Base-by-base conservation (phyloP, 2,113 vertebrate species). In the Albula glossodonta region DNA sequence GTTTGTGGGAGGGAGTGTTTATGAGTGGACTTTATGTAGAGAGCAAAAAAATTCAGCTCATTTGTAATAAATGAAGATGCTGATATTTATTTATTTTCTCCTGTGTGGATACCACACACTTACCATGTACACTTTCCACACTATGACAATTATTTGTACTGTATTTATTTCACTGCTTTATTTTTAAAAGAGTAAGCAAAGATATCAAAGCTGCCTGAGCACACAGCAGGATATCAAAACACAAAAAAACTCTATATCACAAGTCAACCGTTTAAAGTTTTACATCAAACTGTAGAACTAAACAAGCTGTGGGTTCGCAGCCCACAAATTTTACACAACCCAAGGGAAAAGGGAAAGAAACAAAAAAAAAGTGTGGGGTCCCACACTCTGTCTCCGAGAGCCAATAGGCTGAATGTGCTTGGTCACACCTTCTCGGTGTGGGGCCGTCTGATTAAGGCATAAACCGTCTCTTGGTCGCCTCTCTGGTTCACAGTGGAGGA, bases 361-460 rank as follows among this genome's bases (percentile, higher is more conserved):
- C 2, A n/a, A 7, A 74, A 31, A 74, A 74, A 74, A 74, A 31
- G 70, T 74, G 78, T 79, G 25, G 56, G 31, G 31, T 41, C 81
- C 53, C n/a, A 63, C 81, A 60, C 53, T 25, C 41, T 6, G 56
- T 19, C 56, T 41, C 13, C 41, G n/a, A 22, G 84, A 85, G n/a
- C 78, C 78, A 63, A 80, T 63, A 17, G 77, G 49, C 53, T 80
- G 22, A n/a, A 56, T n/a, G 31, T 41, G 50, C 51, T 90, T 83
- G 89, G 91, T 93, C 90, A 94, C 92, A 92, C 94, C 93, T 92
- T 94, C 93, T 91, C 91, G 74, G 83, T 87, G 91, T 92, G 94
- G 87, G 92, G 92, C 91, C 57, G 88, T 92, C 90, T 92, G 87
- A 88, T 90, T 90, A 94, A 88, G 86, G 63, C 90, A 92, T 93